Conservation (phyloP, 2,888 invertebrate species). For the Hirtodrosophila confusa region DNA sequence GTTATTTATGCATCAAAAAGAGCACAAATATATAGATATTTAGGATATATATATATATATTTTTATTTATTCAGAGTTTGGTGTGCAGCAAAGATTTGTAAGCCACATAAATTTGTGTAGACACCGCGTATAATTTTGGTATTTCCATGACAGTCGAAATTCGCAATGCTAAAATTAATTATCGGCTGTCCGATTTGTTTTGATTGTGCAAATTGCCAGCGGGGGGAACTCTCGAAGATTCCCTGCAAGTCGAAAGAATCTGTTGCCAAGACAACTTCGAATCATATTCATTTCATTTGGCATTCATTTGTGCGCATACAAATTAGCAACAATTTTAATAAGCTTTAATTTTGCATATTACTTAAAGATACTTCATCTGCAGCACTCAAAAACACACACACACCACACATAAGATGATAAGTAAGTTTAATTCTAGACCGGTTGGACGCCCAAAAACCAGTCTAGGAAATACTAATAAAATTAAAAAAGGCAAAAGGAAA, state of each 20-base stretch:
- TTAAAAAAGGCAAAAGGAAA: slow-evolving; percentile 11
- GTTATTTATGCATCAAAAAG: slow-evolving; percentile 63
- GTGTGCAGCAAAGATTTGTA: slow-evolving; percentile 45
- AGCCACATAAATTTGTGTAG: slow-evolving; percentile 52
- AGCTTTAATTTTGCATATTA: slow-evolving; percentile 31
- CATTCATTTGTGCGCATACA: slow-evolving; percentile 49
- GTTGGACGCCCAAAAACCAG: slow-evolving; percentile 53
- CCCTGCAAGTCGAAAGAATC: slow-evolving; percentile 39
- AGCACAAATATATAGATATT: slow-evolving; percentile 12
- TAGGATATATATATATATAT: slow-evolving; percentile 18
- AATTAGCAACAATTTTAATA: slow-evolving; percentile 57
- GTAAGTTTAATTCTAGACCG: slow-evolving; percentile 71
- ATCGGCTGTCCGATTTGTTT: slow-evolving; percentile 58
- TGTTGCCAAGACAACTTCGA: slow-evolving; percentile 43
- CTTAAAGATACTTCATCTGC: slow-evolving; percentile 6
- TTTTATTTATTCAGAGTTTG: slow-evolving; percentile 37
- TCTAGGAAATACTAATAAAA: slow-evolving; percentile 44
- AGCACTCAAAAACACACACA: slow-evolving; percentile 19
- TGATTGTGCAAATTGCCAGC: slow-evolving; percentile 52
- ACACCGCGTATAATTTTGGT: slow-evolving; percentile 54
- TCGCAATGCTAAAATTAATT: slow-evolving; percentile 72
- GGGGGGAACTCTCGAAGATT: slow-evolving; percentile 38
- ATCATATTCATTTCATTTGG: slow-evolving; percentile 5
- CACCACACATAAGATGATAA: no score
- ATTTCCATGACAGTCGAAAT: slow-evolving; percentile 61